A percentile compares a stretch with the other conserved stretches of the same genome.
phyloP scores from a whole-genome alignment of 2,113 vertebrate species.

The Erythrocercus mccallii region DNA sequence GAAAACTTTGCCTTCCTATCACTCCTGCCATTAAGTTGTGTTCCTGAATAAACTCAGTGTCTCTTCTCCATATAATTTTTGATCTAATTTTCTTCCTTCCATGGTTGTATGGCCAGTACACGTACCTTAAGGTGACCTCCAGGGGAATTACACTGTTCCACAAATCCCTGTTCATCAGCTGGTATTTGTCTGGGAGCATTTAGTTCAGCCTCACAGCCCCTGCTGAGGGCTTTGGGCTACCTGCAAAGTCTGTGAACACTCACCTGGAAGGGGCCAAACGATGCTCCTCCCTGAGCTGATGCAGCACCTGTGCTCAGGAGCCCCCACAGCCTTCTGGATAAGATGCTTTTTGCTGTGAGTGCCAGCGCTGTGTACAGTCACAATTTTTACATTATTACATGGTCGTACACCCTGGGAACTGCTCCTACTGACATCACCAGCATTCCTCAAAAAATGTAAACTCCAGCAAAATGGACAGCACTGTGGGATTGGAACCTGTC shows the following conservation, averaged over 20 bases:
- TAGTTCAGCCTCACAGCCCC: background rate
- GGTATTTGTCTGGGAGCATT: background rate
- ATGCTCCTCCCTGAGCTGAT: background rate
- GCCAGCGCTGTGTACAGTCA: accelerated
- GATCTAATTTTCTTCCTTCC: background rate
- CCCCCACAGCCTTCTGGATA: background rate
- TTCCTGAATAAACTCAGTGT: background rate
- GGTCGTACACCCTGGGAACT: background rate
- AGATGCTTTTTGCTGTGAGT: background rate
- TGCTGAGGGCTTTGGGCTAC: background rate
- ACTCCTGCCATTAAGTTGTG: background rate
- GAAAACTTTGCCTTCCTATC: background rate
- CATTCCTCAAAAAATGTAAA: background rate
- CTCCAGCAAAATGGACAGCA: background rate
- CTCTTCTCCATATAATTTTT: background rate
- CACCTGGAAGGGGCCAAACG: background rate
- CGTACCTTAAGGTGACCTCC: background rate
- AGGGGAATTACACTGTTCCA: background rate
- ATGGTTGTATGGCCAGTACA: accelerated
- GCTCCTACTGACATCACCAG: background rate
- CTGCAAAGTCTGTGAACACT: background rate
- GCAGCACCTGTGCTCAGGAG: background rate
- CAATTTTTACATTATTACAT: no score
- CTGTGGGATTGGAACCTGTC: background rate
- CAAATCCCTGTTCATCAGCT: background rate